phyloP scores from a whole-genome alignment of 2,888 invertebrate species.

The Pharmacophagus antenor region DNA sequence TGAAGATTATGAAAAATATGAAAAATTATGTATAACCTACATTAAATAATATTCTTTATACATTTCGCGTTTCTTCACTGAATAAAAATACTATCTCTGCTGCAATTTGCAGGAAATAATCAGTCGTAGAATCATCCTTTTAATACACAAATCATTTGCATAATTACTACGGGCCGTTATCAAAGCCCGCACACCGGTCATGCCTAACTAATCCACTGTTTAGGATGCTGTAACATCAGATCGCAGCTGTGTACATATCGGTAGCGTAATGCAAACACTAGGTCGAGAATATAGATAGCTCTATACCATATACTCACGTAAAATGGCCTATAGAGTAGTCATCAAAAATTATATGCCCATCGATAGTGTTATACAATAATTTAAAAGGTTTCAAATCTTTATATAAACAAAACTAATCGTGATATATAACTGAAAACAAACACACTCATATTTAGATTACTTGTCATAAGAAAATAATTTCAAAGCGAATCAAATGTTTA shows the following conservation, averaged over 20 bases:
- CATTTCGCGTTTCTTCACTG: neutral
- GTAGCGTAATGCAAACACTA: slow-evolving; percentile 22
- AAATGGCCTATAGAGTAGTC: slow-evolving; percentile 27
- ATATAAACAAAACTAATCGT: too few relatives aligned
- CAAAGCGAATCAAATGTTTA: too few relatives aligned
- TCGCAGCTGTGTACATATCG: slow-evolving; percentile 24
- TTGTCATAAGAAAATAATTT: too few relatives aligned
- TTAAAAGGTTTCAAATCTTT: too few relatives aligned
- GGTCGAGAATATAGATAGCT: slow-evolving; percentile 9
- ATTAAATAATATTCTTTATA: neutral
- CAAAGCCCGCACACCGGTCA: slow-evolving; percentile 25
- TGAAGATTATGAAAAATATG: too few relatives aligned
- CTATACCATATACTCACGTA: slow-evolving; percentile 15
- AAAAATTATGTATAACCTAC: too few relatives aligned
- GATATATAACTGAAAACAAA: too few relatives aligned
- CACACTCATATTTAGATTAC: too few relatives aligned
- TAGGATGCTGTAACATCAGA: slow-evolving; percentile 29
- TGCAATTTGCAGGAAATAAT: slow-evolving; percentile 1
- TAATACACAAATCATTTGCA: slow-evolving; percentile 23
- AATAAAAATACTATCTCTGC: neutral
- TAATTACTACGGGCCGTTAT: slow-evolving; percentile 26
- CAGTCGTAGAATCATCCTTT: slow-evolving; percentile 10
- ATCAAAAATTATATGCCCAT: slow-evolving; percentile 29
- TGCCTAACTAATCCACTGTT: slow-evolving; percentile 27
- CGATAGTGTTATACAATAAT: slow-evolving; percentile 13